Evolutionary conservation across 2,113 vertebrate genomes (phyloP).

Genomic region (Forbesichthys papilliferus): DNA sequence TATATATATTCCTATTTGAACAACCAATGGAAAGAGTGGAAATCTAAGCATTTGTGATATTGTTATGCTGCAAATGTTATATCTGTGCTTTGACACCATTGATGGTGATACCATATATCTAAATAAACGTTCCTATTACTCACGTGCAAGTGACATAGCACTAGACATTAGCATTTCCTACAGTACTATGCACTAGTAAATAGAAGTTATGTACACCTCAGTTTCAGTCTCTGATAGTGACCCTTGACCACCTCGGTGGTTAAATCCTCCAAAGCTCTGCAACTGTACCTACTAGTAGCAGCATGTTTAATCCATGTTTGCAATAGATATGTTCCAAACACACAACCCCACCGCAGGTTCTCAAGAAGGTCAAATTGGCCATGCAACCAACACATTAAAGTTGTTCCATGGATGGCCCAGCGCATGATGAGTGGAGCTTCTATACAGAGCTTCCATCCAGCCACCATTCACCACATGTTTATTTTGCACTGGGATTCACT

Average conservation of each 20-base stretch:
- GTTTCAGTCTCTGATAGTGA: not conserved
- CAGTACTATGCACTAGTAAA: too few species aligned
- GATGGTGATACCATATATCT: too few species aligned
- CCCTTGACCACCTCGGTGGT: conserved; percentile 37
- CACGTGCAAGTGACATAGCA: too few species aligned
- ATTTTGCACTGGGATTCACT: conserved; percentile 52
- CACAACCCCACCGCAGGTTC: conserved; percentile 52
- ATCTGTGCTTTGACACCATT: too few species aligned
- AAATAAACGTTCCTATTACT: too few species aligned
- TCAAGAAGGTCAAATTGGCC: conserved; percentile 72
- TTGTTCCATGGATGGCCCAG: conserved; percentile 51
- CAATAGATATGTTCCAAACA: conserved; percentile 58
- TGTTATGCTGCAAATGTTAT: too few species aligned
- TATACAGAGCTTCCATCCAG: conserved; percentile 73
- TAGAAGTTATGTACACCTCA: not conserved
- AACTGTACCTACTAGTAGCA: conserved; percentile 30
- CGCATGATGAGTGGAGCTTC: conserved; percentile 53
- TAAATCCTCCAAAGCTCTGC: conserved; percentile 4
- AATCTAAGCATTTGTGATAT: too few species aligned
- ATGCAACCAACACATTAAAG: conserved; percentile 68
- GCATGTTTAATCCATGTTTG: conserved; percentile 55
- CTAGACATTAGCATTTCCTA: too few species aligned
- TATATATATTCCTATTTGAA: too few species aligned
- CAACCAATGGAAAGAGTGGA: too few species aligned
- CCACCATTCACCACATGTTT: conserved; percentile 67